Evolutionary conservation across 2,888 invertebrate species (phyloP).

Genomic region (Ophion costatus): DNA sequence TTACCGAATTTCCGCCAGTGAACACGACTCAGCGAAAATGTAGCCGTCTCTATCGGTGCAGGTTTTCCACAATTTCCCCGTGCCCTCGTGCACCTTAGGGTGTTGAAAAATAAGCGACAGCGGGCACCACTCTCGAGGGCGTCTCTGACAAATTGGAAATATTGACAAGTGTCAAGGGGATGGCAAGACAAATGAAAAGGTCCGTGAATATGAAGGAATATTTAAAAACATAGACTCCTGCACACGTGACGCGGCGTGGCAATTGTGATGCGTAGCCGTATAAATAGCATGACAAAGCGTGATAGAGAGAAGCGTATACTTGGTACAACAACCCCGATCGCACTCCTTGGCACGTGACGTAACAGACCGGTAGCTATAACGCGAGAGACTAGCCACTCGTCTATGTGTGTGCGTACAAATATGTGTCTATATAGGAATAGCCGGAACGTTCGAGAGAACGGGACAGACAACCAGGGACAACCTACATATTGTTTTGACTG

Average conservation of each 20-base stretch:
- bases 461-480: conserved; percentile 67
- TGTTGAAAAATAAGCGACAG: too few species aligned
- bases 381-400: conserved; percentile 47
- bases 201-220: neutral
- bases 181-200: neutral
- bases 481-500: conserved; percentile 73
- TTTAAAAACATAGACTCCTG: neutral
- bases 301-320: conserved; percentile 17
- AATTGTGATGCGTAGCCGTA: neutral
- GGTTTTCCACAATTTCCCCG: neutral
- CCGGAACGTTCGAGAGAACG: conserved; percentile 64
- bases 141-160: too few species aligned
- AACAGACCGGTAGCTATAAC: conserved; percentile 59
- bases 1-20: too few species aligned
- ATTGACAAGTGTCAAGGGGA: neutral
- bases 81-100: neutral
- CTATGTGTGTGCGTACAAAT: conserved; percentile 27
- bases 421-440: conserved; percentile 33
- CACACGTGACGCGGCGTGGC: neutral
- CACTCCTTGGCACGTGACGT: conserved; percentile 66
- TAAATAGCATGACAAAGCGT: neutral
- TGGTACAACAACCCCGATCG: conserved; percentile 68
- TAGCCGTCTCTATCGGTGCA: neutral
- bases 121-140: too few species aligned
- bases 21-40: neutral